These are phyloP conservation scores for Aspiorhynchus laticeps DNA, from an alignment of 2,113 vertebrate genomes.

Conservation along the genomic window DNA sequence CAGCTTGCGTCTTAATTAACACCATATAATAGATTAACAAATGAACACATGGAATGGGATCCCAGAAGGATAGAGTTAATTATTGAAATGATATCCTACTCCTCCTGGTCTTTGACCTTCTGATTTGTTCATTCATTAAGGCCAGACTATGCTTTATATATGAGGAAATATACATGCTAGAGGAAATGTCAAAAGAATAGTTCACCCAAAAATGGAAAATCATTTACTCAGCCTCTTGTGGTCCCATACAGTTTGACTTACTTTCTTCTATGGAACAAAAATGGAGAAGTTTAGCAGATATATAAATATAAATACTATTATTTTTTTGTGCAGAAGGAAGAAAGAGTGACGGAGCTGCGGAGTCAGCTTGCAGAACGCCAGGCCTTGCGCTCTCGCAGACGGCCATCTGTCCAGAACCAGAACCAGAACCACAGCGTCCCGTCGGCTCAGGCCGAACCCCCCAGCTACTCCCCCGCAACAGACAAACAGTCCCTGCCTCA, in stretches of 20 bases:
- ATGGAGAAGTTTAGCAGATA: neutral
- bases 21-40: neutral
- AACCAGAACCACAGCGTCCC: conserved; percentile 70
- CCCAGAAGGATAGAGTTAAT: neutral
- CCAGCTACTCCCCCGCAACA: conserved; percentile 71
- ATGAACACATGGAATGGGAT: conserved; percentile 1
- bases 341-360: conserved; percentile 87
- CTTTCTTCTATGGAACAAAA: neutral
- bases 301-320: neutral
- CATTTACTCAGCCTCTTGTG: neutral
- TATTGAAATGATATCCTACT: neutral
- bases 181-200: neutral
- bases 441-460: conserved; percentile 70
- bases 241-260: neutral
- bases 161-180: neutral
- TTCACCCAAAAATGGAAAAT: neutral
- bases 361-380: conserved; percentile 88
- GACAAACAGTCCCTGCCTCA: conserved; percentile 77
- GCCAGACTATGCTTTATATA: neutral
- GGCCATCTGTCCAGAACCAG: conserved; percentile 68
- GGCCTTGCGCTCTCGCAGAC: conserved; percentile 85
- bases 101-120: neutral
- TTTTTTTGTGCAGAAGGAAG: conserved; percentile 82
- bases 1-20: neutral
- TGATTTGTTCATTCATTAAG: neutral